Evolutionary conservation across 1,140 invertebrate genomes (phyloP).

Genomic region (Penaeus japonicus): DNA sequence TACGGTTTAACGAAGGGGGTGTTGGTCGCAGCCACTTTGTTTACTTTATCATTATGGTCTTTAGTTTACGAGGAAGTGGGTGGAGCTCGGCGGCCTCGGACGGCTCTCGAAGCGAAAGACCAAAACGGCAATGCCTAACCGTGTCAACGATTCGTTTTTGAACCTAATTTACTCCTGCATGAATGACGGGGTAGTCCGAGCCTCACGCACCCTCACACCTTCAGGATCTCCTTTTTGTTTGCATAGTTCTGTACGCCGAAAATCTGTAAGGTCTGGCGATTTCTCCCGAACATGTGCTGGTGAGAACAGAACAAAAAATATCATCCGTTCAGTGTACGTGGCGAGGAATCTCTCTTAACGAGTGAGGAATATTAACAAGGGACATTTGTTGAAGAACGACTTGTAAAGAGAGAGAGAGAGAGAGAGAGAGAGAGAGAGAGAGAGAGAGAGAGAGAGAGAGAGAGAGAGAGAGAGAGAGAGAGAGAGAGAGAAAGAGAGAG

Average conservation of each 20-base stretch:
- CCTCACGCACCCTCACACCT: too few species aligned
- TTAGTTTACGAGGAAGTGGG: background rate
- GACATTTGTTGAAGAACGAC: background rate
- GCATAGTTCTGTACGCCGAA: too few species aligned
- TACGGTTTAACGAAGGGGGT: background rate
- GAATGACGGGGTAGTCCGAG: too few species aligned
- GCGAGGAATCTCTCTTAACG: background rate
- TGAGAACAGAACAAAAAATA: too few species aligned
- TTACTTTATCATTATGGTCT: conserved; percentile 7
- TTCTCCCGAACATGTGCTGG: too few species aligned
- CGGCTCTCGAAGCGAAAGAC: too few species aligned
- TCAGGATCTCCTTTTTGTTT: too few species aligned
- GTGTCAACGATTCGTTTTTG: background rate
- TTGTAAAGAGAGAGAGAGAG: background rate
- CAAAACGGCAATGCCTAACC: background rate
- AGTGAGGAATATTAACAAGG: background rate
- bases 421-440: background rate
- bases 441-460: background rate
- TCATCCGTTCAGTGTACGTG: too few species aligned
- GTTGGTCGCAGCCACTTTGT: background rate
- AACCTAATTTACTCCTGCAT: too few species aligned
- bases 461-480: background rate
- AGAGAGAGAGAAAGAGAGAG: background rate
- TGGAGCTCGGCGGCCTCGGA: background rate
- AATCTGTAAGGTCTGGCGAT: too few species aligned